These are phyloP conservation scores for Takifugu rubripes DNA, from an alignment of 2,797 vertebrate genomes.

Conservation along the genomic window DNA sequence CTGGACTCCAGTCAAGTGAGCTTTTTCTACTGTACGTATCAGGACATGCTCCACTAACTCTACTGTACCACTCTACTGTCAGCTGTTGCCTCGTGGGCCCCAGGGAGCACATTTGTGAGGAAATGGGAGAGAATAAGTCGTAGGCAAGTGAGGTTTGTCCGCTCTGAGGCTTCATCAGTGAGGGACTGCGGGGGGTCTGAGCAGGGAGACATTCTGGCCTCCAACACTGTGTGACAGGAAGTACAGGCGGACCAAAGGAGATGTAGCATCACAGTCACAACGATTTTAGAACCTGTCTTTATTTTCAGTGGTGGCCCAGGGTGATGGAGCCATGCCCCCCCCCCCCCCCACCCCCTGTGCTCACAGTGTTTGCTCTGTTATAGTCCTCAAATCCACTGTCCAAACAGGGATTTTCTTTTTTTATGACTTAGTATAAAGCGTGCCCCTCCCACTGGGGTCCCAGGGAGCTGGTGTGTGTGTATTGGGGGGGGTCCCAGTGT, in stretches of 20 bases:
- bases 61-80: background rate
- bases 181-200: slow-evolving; percentile 18
- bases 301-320: slow-evolving; percentile 19
- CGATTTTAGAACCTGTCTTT: slow-evolving; percentile 29
- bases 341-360: no score
- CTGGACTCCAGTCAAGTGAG: slow-evolving; percentile 34
- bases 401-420: no score
- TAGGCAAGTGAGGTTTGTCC: slow-evolving; percentile 32
- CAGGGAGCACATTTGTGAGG: no score
- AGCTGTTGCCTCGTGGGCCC: no score
- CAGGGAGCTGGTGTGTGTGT: no score
- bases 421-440: no score
- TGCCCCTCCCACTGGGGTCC: no score
- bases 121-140: no score
- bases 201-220: slow-evolving; percentile 23
- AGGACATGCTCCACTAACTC: slow-evolving; percentile 27
- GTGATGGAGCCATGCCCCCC: background rate
- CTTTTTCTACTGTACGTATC: slow-evolving; percentile 40
- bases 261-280: slow-evolving; percentile 13
- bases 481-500: background rate
- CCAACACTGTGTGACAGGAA: slow-evolving; percentile 13
- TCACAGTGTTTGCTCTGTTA: background rate
- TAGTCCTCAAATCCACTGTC: no score
- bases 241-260: slow-evolving; percentile 14
- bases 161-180: slow-evolving; percentile 32